These are phyloP conservation scores for Smithornis capensis DNA, from an alignment of 2,113 vertebrate species.

Conservation along the genomic window DNA sequence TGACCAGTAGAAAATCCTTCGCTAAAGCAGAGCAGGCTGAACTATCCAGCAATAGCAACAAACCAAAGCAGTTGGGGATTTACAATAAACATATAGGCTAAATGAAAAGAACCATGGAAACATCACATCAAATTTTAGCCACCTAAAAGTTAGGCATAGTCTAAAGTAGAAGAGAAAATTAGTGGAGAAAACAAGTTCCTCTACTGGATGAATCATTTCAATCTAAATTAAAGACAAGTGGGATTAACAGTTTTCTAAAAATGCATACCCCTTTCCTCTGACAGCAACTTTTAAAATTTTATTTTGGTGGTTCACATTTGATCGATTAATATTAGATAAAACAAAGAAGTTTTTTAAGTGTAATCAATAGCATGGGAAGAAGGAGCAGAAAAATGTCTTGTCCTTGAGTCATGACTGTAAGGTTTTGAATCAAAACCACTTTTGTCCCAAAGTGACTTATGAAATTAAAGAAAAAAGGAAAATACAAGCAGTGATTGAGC, in stretches of 20 bases:
- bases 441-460: not conserved
- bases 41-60: not conserved
- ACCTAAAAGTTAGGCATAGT: not conserved
- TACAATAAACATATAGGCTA: not conserved
- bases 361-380: not conserved
- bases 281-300: not conserved
- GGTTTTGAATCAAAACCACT: not conserved
- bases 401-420: not conserved
- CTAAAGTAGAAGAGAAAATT: not conserved
- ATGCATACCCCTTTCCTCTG: not conserved
- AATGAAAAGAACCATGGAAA: not conserved
- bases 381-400: not conserved
- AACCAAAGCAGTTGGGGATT: not conserved
- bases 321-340: not conserved
- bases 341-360: not conserved
- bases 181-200: not conserved
- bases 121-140: not conserved
- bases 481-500: not conserved
- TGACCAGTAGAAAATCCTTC: not conserved
- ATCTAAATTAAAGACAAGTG: not conserved
- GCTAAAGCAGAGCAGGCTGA: not conserved
- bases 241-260: not conserved
- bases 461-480: not conserved
- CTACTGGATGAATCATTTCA: not conserved
- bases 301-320: not conserved